A percentile compares a stretch with the other conserved stretches of the same genome.
phyloP scores from a whole-genome alignment of 35 echinoderm and acorn worm species.

The Heliocidaris erythrogramma region DNA sequence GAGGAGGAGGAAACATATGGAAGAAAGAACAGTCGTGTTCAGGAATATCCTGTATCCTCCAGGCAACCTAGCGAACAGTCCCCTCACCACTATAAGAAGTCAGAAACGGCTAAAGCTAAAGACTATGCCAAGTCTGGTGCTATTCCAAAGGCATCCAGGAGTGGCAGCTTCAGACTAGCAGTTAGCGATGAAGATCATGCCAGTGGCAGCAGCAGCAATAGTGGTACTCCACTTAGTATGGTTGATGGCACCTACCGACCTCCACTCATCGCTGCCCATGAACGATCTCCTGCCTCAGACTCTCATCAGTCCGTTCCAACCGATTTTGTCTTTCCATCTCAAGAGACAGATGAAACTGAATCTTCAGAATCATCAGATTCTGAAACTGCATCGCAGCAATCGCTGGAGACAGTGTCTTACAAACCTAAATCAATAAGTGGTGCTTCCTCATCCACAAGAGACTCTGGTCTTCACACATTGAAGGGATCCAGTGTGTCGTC shows the following conservation, averaged over 20 bases:
- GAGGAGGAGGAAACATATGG: neutral
- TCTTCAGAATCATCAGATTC: conserved; percentile 45
- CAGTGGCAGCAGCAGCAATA: neutral
- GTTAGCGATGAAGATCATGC: conserved; percentile 43
- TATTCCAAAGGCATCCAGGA: conserved; percentile 45
- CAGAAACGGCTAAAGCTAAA: neutral
- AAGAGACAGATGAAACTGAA: conserved; percentile 46
- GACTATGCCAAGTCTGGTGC: conserved; percentile 43
- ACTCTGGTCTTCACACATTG: conserved; percentile 35
- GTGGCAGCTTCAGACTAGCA: conserved; percentile 54
- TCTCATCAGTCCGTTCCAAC: conserved; percentile 2
- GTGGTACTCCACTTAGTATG: conserved; percentile 39
- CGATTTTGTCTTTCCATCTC: conserved; percentile 34
- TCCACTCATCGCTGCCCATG: conserved; percentile 36
- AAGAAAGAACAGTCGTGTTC: neutral
- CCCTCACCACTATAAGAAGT: neutral
- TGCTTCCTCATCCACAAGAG: conserved; percentile 23
- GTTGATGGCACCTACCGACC: conserved; percentile 60
- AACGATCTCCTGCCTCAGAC: conserved; percentile 23
- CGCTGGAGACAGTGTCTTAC: conserved; percentile 12
- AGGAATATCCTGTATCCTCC: neutral
- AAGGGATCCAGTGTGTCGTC: conserved; percentile 41
- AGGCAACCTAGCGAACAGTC: conserved; percentile 21
- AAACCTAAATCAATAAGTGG: conserved; percentile 34
- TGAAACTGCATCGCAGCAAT: conserved; percentile 23